Base-by-base conservation (phyloP, 2,888 invertebrate genomes). In the Beris chalybata region DNA sequence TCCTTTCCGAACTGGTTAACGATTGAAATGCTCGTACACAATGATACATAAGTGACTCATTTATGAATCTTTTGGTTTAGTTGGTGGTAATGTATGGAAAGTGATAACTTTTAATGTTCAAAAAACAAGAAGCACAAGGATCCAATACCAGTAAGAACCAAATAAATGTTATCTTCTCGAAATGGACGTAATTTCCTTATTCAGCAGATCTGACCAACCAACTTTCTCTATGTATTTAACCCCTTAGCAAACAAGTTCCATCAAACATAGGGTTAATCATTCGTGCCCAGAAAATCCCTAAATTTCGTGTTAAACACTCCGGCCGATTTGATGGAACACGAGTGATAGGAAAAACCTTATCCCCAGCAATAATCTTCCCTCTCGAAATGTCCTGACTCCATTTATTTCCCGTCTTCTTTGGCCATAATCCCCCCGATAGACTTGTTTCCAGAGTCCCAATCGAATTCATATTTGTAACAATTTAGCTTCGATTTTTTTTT, bases 401-500 rank as follows among this genome's bases (percentile, higher is more conserved):
- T 52, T 38, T 38, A 50, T 61, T 48, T 38, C 52, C 30, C 31
- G 13, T 29, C 11, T 30, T 5, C 52, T 32, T 50, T 52, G 43
- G 50, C 38, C 61, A 32, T 52, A 61, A 61, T 61, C 61, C 43
- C 43, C 30, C 52, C 50, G 52, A 61, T 61, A 61, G 61, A 61
- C 52, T 61, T 61, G 61, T 61, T 13, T 38, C 9, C 59, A 30
- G 15, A 59, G 31, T 59, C 48, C 61, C 61, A 61, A 61, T 61
- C 52, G 61, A 50, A 61, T 61, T 61, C 61, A 61, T 61, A 61
- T 61, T 61, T 61, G 61, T 61, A 61, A 32, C 50, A 61, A 61
- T 61, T 61, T 52, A 38, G 52, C 61, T 38, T 50, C 48, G 31
- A 30, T 59, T 30, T 31, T 29, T 9, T 52, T 57, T 57, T 32